A percentile compares a stretch with the other conserved stretches of the same genome.
Conservation (phyloP, 2,888 invertebrate species). For the Muschampia plurimacula region DNA sequence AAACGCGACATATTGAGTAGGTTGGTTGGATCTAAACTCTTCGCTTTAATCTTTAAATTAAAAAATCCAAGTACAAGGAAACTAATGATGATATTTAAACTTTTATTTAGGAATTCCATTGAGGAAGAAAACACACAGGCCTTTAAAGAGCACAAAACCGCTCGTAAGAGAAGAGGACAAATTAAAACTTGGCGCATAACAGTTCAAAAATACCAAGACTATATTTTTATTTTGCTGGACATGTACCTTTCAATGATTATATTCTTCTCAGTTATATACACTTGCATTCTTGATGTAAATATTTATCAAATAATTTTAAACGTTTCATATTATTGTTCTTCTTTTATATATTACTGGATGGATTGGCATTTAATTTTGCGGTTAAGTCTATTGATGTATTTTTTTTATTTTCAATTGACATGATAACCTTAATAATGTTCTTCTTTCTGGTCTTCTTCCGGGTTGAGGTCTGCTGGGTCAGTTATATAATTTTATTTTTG, state of each 20-base stretch:
- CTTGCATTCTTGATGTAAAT: not conserved
- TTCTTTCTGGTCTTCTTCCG: not conserved
- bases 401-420: too few relatives aligned
- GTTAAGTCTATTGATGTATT: too few relatives aligned
- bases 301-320: not conserved
- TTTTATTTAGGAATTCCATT: not conserved
- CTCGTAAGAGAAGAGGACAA: not conserved
- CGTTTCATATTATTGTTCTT: too few relatives aligned
- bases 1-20: too few relatives aligned
- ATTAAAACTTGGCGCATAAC: not conserved
- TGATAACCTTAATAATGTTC: not conserved
- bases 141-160: not conserved
- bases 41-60: too few relatives aligned
- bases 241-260: not conserved
- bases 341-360: too few relatives aligned
- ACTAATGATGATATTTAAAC: too few relatives aligned
- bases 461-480: too few relatives aligned
- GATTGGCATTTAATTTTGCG: too few relatives aligned
- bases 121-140: not conserved
- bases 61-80: too few relatives aligned
- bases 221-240: conserved; percentile 1
- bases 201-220: not conserved
- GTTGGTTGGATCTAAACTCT: too few relatives aligned
- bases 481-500: too few relatives aligned
- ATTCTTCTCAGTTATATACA: not conserved